These are phyloP conservation scores for Pollimyrus isidori DNA, from an alignment of 2,113 vertebrate species.

Conservation along the genomic window DNA sequence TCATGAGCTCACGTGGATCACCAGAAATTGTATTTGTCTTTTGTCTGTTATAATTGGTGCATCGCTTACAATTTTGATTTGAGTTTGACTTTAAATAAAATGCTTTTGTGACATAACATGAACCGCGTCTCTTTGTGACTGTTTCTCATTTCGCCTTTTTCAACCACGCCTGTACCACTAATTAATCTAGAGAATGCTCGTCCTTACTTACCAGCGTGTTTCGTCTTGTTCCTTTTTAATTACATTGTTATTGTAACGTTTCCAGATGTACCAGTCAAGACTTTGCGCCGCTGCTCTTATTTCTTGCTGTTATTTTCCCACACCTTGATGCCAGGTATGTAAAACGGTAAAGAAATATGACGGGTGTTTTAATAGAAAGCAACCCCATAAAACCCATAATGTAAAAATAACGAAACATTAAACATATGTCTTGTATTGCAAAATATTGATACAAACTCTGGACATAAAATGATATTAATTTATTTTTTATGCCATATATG, in stretches of 20 bases:
- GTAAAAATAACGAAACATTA: neutral
- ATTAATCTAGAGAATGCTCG: neutral
- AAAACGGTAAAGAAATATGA: neutral
- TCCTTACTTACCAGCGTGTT: neutral
- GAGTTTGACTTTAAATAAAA: neutral
- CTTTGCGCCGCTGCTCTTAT: constrained; percentile 1
- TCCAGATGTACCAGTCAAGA: neutral
- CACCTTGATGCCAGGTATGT: constrained; percentile 26
- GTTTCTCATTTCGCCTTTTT: neutral
- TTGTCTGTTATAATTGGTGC: neutral
- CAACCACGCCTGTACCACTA: neutral
- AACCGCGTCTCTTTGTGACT: neutral
- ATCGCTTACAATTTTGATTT: neutral
- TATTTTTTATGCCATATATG: neutral
- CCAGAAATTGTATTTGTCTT: neutral
- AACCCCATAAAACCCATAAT: neutral
- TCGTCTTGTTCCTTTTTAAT: neutral
- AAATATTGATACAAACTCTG: neutral
- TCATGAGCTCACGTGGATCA: neutral
- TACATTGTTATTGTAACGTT: neutral
- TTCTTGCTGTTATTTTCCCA: constrained; percentile 15
- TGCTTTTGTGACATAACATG: neutral
- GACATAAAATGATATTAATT: neutral
- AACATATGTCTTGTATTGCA: neutral
- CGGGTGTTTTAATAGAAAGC: neutral